Base-by-base conservation (phyloP, 2,797 vertebrate genomes). In the Melanotaenia maccullochi region DNA sequence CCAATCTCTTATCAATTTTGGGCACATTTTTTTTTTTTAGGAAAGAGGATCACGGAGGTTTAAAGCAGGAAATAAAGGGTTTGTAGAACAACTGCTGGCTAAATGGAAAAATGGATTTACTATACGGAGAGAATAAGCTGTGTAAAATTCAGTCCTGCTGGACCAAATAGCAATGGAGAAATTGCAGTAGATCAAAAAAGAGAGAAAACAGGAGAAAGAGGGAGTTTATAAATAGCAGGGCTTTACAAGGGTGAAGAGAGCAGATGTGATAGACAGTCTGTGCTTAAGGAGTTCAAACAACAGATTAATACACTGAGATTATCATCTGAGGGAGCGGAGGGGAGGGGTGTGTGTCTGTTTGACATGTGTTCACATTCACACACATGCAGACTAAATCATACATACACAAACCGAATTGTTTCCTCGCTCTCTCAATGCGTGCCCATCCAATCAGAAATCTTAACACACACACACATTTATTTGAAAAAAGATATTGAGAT, bases 221-320 rank as follows among this genome's bases (percentile, higher is more conserved):
- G 58, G 65, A 56, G 75, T 83, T 87, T 92, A 92, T 90, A 93
- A 90, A 93, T 93, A 92, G 85, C 68, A 78, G 75, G 78, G 91
- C 76, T 93, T 91, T 92, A 78, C 49, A 51, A 90, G 92, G 92
- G 91, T 89, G 91, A 93, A 85, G 90, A 90, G 92, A 93, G 91
- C 94, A 95, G 93, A 95, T 95, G 94, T 94, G 93, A 90, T 86
- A 88, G 91, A 89, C 90, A 85, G 91, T 92, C 91, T 91, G 92
- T 92, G 90, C 88, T 94, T 93, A 94, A 95, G 88, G 88, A 94
- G 91, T 94, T 94, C 92, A 94, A 94, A 94, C 94, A 91, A 90
- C 93, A 94, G 94, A 95, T 94, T 94, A 95, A 94, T 93, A 92
- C 91, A 92, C 71, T 85, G 88, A 93, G 94, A 95, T 95, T 95